Percentiles rank a stretch among this genome's conserved stretches.
These are phyloP conservation scores for Drosophila bunnanda DNA, from an alignment of 2,888 invertebrate species.

Conservation along the genomic window DNA sequence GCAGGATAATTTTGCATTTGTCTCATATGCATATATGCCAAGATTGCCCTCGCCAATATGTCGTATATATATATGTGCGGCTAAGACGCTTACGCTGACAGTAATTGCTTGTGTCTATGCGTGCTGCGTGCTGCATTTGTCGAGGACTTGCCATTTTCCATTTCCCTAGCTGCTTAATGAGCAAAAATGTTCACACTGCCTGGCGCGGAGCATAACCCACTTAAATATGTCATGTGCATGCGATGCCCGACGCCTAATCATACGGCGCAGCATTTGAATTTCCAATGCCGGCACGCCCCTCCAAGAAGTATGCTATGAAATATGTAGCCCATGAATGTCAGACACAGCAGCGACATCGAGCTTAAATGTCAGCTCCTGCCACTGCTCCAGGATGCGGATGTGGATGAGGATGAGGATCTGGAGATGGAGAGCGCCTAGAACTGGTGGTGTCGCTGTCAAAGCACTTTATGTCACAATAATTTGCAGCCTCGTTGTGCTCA, in stretches of 20 bases:
- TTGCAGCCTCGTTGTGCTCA: slow-evolving; percentile 65
- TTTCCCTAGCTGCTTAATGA: slow-evolving; percentile 36
- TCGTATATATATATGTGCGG: background rate
- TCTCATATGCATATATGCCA: slow-evolving; percentile 35
- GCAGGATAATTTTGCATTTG: slow-evolving; percentile 29
- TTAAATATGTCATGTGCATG: slow-evolving; percentile 78
- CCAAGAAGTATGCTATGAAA: slow-evolving; percentile 77
- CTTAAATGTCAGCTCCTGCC: slow-evolving; percentile 66
- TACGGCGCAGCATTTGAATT: slow-evolving; percentile 73
- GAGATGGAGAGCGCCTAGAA: background rate
- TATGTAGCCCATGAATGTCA: slow-evolving; percentile 81
- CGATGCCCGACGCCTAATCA: slow-evolving; percentile 61
- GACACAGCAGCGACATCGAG: slow-evolving; percentile 56
- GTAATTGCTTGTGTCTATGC: slow-evolving; percentile 50
- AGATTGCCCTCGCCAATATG: slow-evolving; percentile 7
- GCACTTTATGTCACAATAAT: slow-evolving; percentile 83
- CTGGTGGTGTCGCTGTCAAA: slow-evolving; percentile 80
- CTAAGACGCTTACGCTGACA: slow-evolving; percentile 64
- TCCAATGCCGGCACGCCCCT: slow-evolving; percentile 65
- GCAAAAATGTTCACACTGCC: slow-evolving; percentile 46
- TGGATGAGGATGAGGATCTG: background rate
- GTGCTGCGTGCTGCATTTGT: slow-evolving; percentile 30
- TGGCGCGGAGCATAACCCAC: slow-evolving; percentile 62
- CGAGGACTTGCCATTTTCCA: slow-evolving; percentile 27
- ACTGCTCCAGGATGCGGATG: slow-evolving; percentile 30